These are phyloP conservation scores for human (Homo sapiens) DNA, from an alignment of 2,113 vertebrate genomes.

Conservation along the genomic window DNA sequence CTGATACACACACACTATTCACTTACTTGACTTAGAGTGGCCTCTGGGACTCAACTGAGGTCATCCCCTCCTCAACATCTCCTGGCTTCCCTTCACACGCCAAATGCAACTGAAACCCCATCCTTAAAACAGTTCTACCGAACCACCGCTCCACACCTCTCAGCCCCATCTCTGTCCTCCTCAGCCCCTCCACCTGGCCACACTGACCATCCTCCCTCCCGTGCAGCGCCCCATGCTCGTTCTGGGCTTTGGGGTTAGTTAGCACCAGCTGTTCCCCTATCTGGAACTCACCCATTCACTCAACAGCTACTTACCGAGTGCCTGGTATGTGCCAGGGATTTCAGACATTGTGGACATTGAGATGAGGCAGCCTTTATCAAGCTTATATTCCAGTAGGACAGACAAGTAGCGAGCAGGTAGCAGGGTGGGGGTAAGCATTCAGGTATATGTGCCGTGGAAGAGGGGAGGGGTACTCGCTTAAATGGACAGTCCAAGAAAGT, in stretches of 20 bases:
- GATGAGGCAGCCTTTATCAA: background rate
- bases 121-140: background rate
- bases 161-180: rapidly evolving
- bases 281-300: background rate
- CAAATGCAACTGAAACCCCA: background rate
- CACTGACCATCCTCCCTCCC: background rate
- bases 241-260: background rate
- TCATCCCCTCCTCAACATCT: background rate
- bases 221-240: background rate
- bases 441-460: background rate
- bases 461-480: background rate
- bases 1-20: rapidly evolving
- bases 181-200: background rate
- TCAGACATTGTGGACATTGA: background rate
- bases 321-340: background rate
- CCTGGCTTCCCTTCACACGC: background rate
- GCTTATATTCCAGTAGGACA: background rate
- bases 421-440: background rate
- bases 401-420: background rate
- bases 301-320: background rate
- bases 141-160: background rate
- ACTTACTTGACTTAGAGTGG: background rate
- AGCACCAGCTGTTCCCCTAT: background rate
- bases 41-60: background rate
- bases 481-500: background rate